Evolutionary conservation across 2,113 vertebrate genomes (phyloP).

Genomic region (Pantherophis guttatus): DNA sequence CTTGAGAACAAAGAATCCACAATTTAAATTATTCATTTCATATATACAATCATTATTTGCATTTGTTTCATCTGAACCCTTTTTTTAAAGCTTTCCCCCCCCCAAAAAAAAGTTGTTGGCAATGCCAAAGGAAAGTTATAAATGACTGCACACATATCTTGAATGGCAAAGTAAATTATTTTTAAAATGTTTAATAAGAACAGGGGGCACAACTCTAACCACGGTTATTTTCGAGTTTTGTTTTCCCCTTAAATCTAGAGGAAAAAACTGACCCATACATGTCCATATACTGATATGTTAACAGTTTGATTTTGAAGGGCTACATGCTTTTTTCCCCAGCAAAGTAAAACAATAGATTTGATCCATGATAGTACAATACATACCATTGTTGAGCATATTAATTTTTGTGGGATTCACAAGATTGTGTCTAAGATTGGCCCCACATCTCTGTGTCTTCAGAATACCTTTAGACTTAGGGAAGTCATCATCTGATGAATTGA

Average conservation of each 20-base stretch:
- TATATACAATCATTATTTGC: background rate
- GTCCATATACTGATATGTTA: background rate
- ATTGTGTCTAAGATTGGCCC: background rate
- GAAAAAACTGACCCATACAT: background rate
- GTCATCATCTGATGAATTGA: background rate
- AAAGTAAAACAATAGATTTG: background rate
- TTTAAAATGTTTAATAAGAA: slow-evolving; percentile 21
- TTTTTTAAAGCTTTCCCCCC: background rate
- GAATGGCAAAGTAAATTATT: background rate
- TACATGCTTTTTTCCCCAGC: too few relatives aligned
- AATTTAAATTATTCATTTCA: background rate
- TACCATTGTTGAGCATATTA: too few relatives aligned
- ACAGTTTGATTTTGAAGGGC: background rate
- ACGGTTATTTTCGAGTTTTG: slow-evolving; percentile 28
- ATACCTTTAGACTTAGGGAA: background rate
- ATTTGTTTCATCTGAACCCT: background rate
- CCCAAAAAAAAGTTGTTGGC: background rate
- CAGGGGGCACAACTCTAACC: background rate
- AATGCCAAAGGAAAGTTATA: background rate
- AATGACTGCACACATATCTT: rapidly evolving
- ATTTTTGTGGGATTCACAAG: background rate
- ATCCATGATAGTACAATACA: background rate
- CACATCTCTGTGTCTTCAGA: background rate
- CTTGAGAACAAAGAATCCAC: background rate
- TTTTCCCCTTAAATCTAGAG: background rate